phyloP scores from a whole-genome alignment of 2,797 vertebrate species.

The Ptychobarbus kaznakovi region DNA sequence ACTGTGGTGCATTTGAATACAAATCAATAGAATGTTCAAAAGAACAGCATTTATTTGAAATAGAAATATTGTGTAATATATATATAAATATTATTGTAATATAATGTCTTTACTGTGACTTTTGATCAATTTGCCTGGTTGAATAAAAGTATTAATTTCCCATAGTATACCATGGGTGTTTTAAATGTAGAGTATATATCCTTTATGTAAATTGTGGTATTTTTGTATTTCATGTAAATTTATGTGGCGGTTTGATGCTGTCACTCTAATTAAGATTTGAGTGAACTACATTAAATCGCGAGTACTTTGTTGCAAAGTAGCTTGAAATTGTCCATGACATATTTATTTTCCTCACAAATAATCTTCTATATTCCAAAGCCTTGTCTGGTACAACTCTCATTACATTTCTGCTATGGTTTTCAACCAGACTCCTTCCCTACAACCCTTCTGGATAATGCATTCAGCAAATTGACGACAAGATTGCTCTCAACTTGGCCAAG shows the following conservation, averaged over 20 bases:
- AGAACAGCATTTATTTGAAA: not conserved
- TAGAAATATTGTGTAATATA: not conserved
- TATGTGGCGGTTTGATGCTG: not conserved
- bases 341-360: not conserved
- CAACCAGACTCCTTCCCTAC: not conserved
- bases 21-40: not conserved
- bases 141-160: not conserved
- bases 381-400: not conserved
- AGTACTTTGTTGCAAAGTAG: not conserved
- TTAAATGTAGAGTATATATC: not conserved
- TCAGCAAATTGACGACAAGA: constrained; percentile 12
- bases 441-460: constrained; percentile 11
- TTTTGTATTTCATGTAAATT: not conserved
- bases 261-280: not conserved
- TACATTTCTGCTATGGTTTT: not conserved
- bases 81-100: not conserved
- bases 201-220: not conserved
- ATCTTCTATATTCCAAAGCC: not conserved
- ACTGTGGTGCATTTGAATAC: not conserved
- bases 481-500: constrained; percentile 28
- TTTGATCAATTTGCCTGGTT: not conserved
- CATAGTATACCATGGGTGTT: too few relatives aligned
- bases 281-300: not conserved
- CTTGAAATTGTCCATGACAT: not conserved
- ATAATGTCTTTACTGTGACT: not conserved